Evolutionary conservation across 2,113 vertebrate species (phyloP).

Genomic region (Felis chaus): DNA sequence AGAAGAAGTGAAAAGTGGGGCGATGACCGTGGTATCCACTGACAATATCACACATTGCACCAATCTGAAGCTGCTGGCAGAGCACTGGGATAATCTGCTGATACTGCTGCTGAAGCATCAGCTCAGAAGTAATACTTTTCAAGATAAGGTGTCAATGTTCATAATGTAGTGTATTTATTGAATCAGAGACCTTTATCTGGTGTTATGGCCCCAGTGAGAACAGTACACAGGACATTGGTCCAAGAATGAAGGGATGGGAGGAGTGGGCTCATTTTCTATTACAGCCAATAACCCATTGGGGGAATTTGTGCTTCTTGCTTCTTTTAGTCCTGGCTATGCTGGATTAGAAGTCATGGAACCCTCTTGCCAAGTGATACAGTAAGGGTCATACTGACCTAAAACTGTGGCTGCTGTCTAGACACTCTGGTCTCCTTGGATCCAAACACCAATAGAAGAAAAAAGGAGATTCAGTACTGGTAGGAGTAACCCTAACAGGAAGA

Average conservation of each 20-base stretch:
- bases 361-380: neutral
- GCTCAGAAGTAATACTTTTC: neutral
- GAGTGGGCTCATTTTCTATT: no score
- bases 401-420: neutral
- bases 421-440: neutral
- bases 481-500: neutral
- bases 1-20: neutral
- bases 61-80: no score
- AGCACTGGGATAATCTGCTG: neutral
- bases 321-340: neutral
- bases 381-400: neutral
- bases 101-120: neutral
- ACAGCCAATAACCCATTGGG: neutral
- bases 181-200: neutral
- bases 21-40: neutral
- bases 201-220: neutral
- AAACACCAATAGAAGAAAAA: neutral
- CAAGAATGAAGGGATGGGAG: neutral
- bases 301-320: neutral
- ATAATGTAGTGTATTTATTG: neutral
- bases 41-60: neutral
- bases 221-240: neutral
- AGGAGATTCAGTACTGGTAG: neutral
- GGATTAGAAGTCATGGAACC: neutral
- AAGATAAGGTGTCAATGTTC: no score